Evolutionary conservation across 2,888 invertebrate genomes (phyloP).

Genomic region (Serripes groenlandicus): DNA sequence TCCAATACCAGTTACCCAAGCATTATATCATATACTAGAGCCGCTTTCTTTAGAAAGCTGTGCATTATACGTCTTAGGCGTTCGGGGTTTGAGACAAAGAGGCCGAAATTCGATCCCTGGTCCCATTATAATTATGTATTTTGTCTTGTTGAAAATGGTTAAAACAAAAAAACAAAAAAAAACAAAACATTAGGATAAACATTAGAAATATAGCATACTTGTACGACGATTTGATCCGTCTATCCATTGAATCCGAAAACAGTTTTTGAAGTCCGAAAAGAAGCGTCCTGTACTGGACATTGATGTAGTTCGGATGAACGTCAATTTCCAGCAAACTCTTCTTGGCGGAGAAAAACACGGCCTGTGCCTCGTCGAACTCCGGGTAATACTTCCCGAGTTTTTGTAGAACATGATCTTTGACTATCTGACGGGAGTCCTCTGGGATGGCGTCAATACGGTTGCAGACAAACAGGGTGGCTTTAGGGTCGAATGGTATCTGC

Average conservation of each 20-base stretch:
- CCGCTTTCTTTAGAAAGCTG: too few species aligned
- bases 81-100: too few species aligned
- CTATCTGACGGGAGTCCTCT: constrained; percentile 62
- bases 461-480: constrained; percentile 81
- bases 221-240: constrained; percentile 74
- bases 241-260: constrained; percentile 69
- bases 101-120: too few species aligned
- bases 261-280: constrained; percentile 75
- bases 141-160: too few species aligned
- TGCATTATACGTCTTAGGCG: too few species aligned
- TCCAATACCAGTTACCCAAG: too few species aligned
- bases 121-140: too few species aligned
- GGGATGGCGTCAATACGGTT: constrained; percentile 81
- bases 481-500: constrained; percentile 71
- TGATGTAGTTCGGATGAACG: constrained; percentile 75
- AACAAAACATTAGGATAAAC: too few species aligned
- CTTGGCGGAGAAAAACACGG: constrained; percentile 74
- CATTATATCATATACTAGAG: too few species aligned
- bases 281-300: constrained; percentile 69
- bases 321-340: constrained; percentile 66
- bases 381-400: constrained; percentile 75
- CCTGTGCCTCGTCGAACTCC: constrained; percentile 70
- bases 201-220: constrained; percentile 71
- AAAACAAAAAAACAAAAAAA: too few species aligned
- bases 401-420: constrained; percentile 70